Base-by-base conservation (phyloP, 1,140 invertebrate species). In the Drosophila jambulina region DNA sequence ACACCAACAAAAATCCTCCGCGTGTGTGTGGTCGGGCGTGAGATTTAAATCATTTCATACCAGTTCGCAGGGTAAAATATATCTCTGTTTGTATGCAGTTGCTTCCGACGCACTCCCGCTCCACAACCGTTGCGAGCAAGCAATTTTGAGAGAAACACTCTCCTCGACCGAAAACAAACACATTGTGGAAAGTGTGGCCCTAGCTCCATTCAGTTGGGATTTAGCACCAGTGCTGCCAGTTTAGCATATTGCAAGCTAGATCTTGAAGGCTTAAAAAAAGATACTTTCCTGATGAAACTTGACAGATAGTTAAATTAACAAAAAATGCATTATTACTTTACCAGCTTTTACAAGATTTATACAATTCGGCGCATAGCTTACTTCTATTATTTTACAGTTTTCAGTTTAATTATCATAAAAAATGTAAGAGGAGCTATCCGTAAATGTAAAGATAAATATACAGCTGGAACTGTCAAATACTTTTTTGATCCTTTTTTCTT, bases 11-110 rank as follows among this genome's bases (percentile, higher is more conserved):
- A 29, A 45, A 12, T 69, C 29, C 29, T 19, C 5, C 32, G 67
- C 29, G 48, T n/a, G 32, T 19, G 34, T 40, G 23, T 36, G 46
- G 5, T 8, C 46, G 8, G 6, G 19, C 54, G 57, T 43, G 36
- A 17, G 21, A 43, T 54, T 46, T 64, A 63, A 54, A 54, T 43
- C 45, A 70, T 54, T 69, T 53, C 67, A 42, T 51, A 51, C 36
- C 45, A 29, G 45, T 29, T 49, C 45, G 21, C 64, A 38, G 25
- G 19, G 9, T 43, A 46, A 34, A 42, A 29, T 63, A 42, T 25
- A 63, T 56, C 32, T 67, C 29, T 68, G 61, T 54, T 70, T 70
- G 49, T 51, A 32, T 70, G 67, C 67, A 70, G 38, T 36, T 69
- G 17, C 29, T 54, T 54, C 19, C 53, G 32, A 56, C 32, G 32